Evolutionary conservation across 2,888 invertebrate genomes (phyloP).

Genomic region (Stenolophus ochropezus): DNA sequence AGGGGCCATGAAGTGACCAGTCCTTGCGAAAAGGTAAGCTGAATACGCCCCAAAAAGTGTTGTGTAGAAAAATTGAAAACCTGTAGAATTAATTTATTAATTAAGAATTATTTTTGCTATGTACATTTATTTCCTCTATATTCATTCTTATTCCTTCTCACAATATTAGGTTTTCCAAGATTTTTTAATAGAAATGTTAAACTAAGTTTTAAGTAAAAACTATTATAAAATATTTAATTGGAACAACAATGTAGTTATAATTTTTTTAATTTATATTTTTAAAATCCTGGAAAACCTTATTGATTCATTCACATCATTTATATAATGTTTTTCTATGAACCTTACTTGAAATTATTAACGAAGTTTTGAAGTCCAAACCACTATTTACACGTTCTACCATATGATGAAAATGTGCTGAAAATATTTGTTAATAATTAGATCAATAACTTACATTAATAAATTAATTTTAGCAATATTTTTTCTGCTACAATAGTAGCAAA

Average conservation of each 20-base stretch:
- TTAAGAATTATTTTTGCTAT: too few species aligned
- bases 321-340: too few species aligned
- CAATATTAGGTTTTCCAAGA: too few species aligned
- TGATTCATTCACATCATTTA: too few species aligned
- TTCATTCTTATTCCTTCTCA: too few species aligned
- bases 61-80: slow-evolving; percentile 93
- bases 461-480: not conserved
- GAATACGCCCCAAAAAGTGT: slow-evolving; percentile 96
- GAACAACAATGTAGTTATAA: too few species aligned
- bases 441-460: slow-evolving; percentile 1
- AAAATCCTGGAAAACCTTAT: too few species aligned
- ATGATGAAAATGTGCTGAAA: slow-evolving; percentile 93
- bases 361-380: slow-evolving; percentile 82
- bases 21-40: slow-evolving; percentile 91
- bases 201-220: not conserved
- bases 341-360: slow-evolving; percentile 84
- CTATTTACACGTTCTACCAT: slow-evolving; percentile 85
- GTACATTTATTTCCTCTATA: too few species aligned
- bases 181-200: not conserved
- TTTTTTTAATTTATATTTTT: too few species aligned
- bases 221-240: too few species aligned
- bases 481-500: not conserved
- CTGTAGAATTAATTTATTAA: slow-evolving; percentile 71
- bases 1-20: slow-evolving; percentile 92
- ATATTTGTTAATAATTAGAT: slow-evolving; percentile 44